Evolutionary conservation across 2,888 invertebrate species (phyloP), one percentile per base, ranked within the genome.

Genomic region (Dendrolimus pini): DNA sequence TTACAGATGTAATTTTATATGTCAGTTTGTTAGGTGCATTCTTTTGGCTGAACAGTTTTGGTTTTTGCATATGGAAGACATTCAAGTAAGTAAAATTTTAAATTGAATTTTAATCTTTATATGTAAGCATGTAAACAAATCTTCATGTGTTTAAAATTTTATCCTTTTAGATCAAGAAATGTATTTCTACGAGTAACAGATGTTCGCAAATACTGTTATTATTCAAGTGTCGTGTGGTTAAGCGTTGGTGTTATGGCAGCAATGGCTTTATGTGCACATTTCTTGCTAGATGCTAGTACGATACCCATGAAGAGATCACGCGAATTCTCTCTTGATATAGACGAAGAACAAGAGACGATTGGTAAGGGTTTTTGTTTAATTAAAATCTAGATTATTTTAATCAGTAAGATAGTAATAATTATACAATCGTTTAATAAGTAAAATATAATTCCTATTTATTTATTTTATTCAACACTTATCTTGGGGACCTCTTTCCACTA

Each of bases 51-150:
- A 96, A 95, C 68, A 95, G 96, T 75, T 92, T 96, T 62, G 96
- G 96, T 56, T 97, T 95, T 77, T 96, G 96, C 77, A 95, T 96
- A 62, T 97, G 96, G 96, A 96, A 94, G 78, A 96, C 96, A 1
- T 96, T 97, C 75, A 94, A 93, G 94, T 94, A 85, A 87, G 90
- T 80, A 68, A 57, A 72, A 63, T 59, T 60, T 58, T 56, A 3
- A 61, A 47, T 59, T 30, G 30, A 30, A 30, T 30, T 30, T 30
- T 30, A 30, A 2, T 2, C 18, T 18, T 18, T 18, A 30, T 30
- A 6, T 3, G 0, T 30, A 30, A 6, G 6, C 30, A 30, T 30
- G 30, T 30, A 30, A 30, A 30, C 30, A 30, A 30, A 30, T 30
- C 6, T 30, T 30, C 30, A 30, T 30, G 30, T 30, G 6, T 59